phyloP scores from a whole-genome alignment of 2,797 vertebrate genomes.

The Tamandua tetradactyla region DNA sequence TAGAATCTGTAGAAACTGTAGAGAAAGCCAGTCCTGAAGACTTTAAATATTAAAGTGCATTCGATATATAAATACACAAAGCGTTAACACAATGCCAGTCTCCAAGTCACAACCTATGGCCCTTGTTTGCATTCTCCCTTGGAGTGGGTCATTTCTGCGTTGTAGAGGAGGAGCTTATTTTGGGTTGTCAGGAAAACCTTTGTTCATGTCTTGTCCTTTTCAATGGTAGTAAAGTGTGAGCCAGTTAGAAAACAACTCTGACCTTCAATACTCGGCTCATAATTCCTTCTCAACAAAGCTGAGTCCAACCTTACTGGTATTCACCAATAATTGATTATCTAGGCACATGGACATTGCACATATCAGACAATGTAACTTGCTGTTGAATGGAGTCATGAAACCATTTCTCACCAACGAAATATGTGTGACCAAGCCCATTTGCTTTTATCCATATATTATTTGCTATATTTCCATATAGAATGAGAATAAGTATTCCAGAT shows the following conservation, averaged over 20 bases:
- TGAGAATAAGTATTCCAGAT: neutral
- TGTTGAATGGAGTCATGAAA: rapidly evolving
- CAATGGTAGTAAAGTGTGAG: neutral
- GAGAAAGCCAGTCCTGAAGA: neutral
- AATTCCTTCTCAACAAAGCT: too few species aligned
- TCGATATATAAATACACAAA: neutral
- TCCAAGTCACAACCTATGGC: neutral
- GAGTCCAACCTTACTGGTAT: neutral
- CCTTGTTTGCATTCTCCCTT: neutral
- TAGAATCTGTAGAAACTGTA: too few species aligned
- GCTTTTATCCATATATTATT: rapidly evolving
- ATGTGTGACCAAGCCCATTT: rapidly evolving
- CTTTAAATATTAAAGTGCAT: too few species aligned
- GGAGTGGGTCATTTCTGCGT: rapidly evolving
- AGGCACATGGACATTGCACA: rapidly evolving
- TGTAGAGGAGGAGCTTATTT: neutral
- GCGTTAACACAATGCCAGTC: rapidly evolving
- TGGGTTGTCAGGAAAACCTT: rapidly evolving
- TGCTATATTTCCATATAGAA: too few species aligned
- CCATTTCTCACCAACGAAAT: too few species aligned
- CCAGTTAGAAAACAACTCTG: rapidly evolving
- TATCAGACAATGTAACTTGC: too few species aligned
- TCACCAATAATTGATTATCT: neutral
- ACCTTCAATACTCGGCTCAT: neutral
- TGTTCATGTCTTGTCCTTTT: rapidly evolving